Base-by-base conservation (phyloP, 2,797 vertebrate species). In the Staurois parvus region DNA sequence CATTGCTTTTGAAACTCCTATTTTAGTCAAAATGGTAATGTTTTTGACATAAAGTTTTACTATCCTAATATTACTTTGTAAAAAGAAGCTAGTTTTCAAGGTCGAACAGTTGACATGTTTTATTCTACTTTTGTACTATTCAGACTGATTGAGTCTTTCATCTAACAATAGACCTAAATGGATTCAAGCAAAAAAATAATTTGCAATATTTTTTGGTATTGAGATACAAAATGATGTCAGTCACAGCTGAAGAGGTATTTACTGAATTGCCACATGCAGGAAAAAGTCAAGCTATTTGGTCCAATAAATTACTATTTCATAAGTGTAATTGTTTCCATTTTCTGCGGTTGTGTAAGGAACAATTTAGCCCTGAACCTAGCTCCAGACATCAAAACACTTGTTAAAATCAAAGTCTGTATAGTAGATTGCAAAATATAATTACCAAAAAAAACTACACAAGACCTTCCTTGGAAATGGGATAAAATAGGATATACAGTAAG, bases 301-400 rank as follows among this genome's bases (percentile, higher is more conserved):
- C 48, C 19, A 26, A 19, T 34, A 77, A 19, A n/a, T 34, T 24
- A 30, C 66, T 70, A 29, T 76, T 70, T 64, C 76, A 69, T 64
- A 42, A 32, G 26, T 30, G 13, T 67, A 29, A 69, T 45, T 70
- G 59, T 64, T 34, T 21, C 21, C 19, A 24, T 79, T 45, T 79
- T 79, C 68, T 13, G 12, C 12, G 12, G 45, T 37, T 45, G 68
- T 42, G n/a, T 29, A 52, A 67, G 62, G 52, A 76, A 40, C 9
- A 4, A 12, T 56, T 81, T 69, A 32, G 29, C 42, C 56, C 17
- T 67, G 19, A 74, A 73, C 37, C 66, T 48, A 29, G 62, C 52
- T 82, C 66, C 52, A 24, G 40, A 42, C 62, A 86, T 77, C 62
- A 80, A 79, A 42, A 79, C 45, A 68, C 75, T 81, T 81, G 32